Evolutionary conservation across 2,797 vertebrate genomes (phyloP).

Genomic region (Danionella dracula): DNA sequence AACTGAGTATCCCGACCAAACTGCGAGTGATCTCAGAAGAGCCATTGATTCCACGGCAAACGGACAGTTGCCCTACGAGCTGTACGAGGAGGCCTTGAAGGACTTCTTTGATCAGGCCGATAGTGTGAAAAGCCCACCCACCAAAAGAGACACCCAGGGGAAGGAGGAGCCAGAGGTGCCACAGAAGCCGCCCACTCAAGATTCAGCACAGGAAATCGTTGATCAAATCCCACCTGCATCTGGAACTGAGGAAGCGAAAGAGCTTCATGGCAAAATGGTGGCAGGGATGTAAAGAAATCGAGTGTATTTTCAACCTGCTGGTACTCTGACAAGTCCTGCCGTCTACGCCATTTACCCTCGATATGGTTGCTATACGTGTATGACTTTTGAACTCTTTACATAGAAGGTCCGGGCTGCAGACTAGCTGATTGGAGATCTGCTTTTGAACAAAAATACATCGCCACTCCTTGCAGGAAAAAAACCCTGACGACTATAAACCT

Average conservation of each 20-base stretch:
- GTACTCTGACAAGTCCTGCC: constrained; percentile 9
- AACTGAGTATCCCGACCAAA: constrained; percentile 83
- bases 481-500: no score
- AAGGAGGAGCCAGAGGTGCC: constrained; percentile 66
- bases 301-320: background rate
- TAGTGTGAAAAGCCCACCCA: constrained; percentile 58
- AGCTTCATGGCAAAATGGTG: constrained; percentile 76
- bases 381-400: background rate
- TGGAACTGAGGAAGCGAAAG: constrained; percentile 71
- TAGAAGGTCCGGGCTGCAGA: background rate
- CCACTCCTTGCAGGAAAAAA: no score
- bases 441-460: no score
- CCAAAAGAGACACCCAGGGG: constrained; percentile 73
- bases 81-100: constrained; percentile 81
- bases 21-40: constrained; percentile 67
- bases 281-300: constrained; percentile 81
- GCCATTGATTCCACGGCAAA: constrained; percentile 68
- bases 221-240: constrained; percentile 80
- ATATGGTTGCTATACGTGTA: background rate
- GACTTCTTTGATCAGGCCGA: constrained; percentile 78
- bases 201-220: constrained; percentile 77
- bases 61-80: constrained; percentile 77
- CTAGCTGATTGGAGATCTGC: background rate
- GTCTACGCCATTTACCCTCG: no score
- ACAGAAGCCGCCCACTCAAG: constrained; percentile 77